Evolutionary conservation across 2,113 vertebrate genomes (phyloP).

Genomic region (Podarcis cretensis): DNA sequence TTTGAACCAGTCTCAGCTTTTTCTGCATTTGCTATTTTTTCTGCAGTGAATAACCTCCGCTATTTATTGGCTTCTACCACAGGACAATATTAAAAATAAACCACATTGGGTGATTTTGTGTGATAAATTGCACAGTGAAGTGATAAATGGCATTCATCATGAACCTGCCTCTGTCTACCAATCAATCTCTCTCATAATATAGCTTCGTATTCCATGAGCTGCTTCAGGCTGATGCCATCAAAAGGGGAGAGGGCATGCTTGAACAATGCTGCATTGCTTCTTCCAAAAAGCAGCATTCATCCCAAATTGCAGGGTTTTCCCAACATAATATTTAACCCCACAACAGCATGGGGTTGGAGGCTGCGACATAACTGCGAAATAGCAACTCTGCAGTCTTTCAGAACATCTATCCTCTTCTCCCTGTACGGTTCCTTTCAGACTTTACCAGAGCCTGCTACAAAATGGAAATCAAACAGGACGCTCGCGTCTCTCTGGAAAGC

Average conservation of each 20-base stretch:
- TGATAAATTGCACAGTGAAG: background rate
- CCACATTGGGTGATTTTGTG: background rate
- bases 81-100: background rate
- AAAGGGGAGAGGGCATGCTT: conserved; percentile 18
- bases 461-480: background rate
- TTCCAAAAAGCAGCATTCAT: background rate
- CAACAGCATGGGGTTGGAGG: background rate
- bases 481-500: background rate
- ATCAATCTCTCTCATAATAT: background rate
- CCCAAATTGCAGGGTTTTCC: background rate
- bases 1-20: background rate
- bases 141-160: conserved; percentile 20
- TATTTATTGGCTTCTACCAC: background rate
- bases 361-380: background rate
- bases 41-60: background rate
- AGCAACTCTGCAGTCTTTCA: background rate
- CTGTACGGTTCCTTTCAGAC: background rate
- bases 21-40: background rate
- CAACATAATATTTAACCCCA: conserved; percentile 1
- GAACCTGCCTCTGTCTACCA: conserved; percentile 2
- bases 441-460: background rate
- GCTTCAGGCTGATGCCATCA: background rate
- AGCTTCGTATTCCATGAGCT: background rate
- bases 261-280: background rate
- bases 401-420: background rate